Evolutionary conservation across 2,888 invertebrate species (phyloP), one percentile per base, ranked within the genome.

Genomic region (Drosophila atripex): DNA sequence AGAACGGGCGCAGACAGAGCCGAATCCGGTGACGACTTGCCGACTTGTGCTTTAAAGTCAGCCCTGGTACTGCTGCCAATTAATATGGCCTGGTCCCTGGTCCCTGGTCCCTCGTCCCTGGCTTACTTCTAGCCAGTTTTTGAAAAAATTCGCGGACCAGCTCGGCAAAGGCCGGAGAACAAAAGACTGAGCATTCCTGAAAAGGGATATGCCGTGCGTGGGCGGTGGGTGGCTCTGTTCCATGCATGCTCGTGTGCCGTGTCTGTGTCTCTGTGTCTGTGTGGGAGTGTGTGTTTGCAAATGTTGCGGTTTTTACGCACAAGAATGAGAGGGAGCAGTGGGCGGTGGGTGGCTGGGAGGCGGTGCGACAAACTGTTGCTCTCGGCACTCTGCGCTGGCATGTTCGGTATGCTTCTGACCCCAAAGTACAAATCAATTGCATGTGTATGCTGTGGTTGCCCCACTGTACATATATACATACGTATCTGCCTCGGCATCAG

Each of bases 351-450:
- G 8, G 5, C 9, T 16, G 32, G 16, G 16, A 14, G 52, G 52
- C 23, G 25, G 25, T 25, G 38, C 77, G 57, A 47, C 86, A 87
- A 80, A 87, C 86, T 87, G 88, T 87, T 87, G 80, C 80, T 86
- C 23, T 49, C 50, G 68, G 75, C 80, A 69, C 69, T 71, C 73
- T 73, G 88, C 86, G 83, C 82, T 88, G 75, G 77, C 80, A 79
- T 82, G 66, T 51, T 69, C 50, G 82, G 58, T 51, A 64, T 65
- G 53, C 63, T 88, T 60, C 80, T 86, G 87, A 82, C 82, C 82
- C 85, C 82, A 83, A 82, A 83, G 82, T 88, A 83, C 82, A 88
- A 83, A 83, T 83, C 82, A 83, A 83, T 80, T 86, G 80, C 82
- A 75, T 61, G 69, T 70, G 80, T 73, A 61, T 73, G 63, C 59